Conservation (phyloP, 2,888 invertebrate species). For the Rhaphigaster nebulosa region DNA sequence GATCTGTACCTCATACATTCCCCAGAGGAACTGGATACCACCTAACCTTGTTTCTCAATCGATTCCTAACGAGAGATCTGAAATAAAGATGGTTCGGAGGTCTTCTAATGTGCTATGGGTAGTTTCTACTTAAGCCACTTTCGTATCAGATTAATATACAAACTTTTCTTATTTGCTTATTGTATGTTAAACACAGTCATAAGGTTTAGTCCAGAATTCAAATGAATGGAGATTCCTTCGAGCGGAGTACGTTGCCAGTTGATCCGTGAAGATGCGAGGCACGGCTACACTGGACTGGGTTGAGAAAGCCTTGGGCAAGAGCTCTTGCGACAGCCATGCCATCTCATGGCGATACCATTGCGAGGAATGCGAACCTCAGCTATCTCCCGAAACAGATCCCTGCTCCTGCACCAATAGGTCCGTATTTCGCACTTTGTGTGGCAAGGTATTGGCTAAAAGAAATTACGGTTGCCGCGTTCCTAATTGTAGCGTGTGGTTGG, state of each 20-base stretch:
- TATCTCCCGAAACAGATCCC: background rate
- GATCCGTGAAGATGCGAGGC: constrained; percentile 9
- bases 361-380: background rate
- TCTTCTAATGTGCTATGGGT: too few species aligned
- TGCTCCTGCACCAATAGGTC: background rate
- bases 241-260: background rate
- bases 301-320: constrained; percentile 1
- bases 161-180: too few species aligned
- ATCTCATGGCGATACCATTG: constrained; percentile 28
- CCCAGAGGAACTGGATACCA: too few species aligned
- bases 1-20: too few species aligned
- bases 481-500: background rate
- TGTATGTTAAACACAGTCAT: too few species aligned
- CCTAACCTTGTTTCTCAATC: too few species aligned
- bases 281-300: background rate
- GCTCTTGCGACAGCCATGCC: constrained; percentile 27
- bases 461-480: background rate
- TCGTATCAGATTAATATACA: too few species aligned
- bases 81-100: too few species aligned
- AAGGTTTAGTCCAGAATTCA: background rate
- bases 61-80: too few species aligned
- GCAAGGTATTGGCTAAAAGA: constrained; percentile 9
- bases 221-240: background rate
- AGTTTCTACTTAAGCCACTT: too few species aligned
- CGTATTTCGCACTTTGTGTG: background rate